A percentile compares a stretch with the other conserved stretches of the same genome.
Conservation (phyloP, 2,797 vertebrate genomes). For the Nothura maculosa region DNA sequence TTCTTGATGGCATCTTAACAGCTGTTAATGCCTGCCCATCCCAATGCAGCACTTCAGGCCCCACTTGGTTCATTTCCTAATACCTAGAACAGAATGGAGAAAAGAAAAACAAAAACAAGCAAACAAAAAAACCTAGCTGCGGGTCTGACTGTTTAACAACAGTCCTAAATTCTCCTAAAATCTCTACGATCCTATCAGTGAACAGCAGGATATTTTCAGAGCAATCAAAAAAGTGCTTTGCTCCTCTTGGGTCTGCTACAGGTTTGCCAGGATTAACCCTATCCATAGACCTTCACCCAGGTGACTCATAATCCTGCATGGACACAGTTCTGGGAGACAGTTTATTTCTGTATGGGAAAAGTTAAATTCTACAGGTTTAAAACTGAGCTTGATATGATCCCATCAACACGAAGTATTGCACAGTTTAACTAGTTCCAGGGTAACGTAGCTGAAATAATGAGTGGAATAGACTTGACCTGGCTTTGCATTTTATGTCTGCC, state of each 20-base stretch:
- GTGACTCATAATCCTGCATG: background rate
- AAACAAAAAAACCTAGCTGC: background rate
- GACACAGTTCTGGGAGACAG: background rate
- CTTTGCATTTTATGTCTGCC: background rate
- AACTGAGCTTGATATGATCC: background rate
- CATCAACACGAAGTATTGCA: background rate
- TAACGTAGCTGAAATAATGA: background rate
- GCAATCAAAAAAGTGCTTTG: background rate
- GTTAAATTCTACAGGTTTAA: background rate
- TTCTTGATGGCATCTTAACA: background rate
- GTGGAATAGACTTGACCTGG: background rate
- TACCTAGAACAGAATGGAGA: background rate
- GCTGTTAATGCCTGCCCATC: background rate
- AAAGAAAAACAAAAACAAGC: too few relatives aligned
- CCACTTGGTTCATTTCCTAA: background rate
- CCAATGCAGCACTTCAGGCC: background rate
- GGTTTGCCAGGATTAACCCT: background rate
- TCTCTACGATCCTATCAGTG: accelerated
- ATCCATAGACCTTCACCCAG: background rate
- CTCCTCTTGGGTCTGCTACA: accelerated
- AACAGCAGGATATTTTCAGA: background rate
- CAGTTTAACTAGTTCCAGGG: background rate
- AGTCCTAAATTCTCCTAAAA: background rate
- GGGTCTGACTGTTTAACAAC: background rate
- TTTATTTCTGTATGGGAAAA: background rate